phyloP scores from a whole-genome alignment of 2,888 invertebrate genomes.

The Holacanthella duospinosa region DNA sequence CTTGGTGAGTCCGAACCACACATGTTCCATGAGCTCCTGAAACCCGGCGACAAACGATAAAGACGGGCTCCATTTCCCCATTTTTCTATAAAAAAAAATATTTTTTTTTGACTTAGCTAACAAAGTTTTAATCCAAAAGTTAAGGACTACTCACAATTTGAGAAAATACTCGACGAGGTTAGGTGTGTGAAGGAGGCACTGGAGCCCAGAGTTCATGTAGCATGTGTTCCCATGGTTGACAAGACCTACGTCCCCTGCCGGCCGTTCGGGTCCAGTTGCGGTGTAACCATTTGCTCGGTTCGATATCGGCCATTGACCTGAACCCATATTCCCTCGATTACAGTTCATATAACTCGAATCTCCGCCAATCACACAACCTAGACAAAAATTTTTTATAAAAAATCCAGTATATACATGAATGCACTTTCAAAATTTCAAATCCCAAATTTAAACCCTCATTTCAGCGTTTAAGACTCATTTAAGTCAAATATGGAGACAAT shows the following conservation, averaged over 20 bases:
- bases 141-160: slow-evolving; percentile 29
- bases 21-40: slow-evolving; percentile 27
- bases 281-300: too few species aligned
- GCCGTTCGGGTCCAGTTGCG: background rate
- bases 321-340: too few species aligned
- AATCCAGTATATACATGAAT: too few species aligned
- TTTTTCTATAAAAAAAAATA: background rate
- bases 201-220: slow-evolving; percentile 51
- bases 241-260: slow-evolving; percentile 46
- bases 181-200: slow-evolving; percentile 49
- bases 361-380: too few species aligned
- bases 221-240: slow-evolving; percentile 50
- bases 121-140: background rate
- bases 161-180: slow-evolving; percentile 49
- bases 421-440: too few species aligned
- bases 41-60: slow-evolving; percentile 12
- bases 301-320: too few species aligned
- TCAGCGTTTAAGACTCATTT: too few species aligned
- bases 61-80: background rate
- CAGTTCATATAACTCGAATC: too few species aligned
- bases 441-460: too few species aligned
- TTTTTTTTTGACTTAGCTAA: background rate
- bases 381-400: too few species aligned
- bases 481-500: too few species aligned
- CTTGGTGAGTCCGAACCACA: slow-evolving; percentile 27